Conservation (phyloP, 2,888 invertebrate genomes). For the Cataglyphis altisquamis region DNA sequence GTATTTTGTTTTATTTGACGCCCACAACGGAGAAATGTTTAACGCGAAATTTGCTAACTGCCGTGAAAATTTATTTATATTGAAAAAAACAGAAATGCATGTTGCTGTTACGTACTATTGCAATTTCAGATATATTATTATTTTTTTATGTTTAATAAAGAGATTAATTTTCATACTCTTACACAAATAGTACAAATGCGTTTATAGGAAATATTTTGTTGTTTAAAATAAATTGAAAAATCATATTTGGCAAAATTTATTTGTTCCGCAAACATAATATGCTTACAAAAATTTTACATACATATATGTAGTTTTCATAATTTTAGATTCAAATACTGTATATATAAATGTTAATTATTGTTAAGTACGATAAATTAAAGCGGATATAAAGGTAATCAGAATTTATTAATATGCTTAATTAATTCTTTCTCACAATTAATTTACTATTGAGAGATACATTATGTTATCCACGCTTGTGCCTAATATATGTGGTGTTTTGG, state of each 20-base stretch:
- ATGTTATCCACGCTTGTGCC: background rate
- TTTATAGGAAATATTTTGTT: background rate
- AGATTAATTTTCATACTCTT: background rate
- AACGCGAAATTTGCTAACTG: constrained; percentile 40
- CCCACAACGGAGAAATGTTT: constrained; percentile 38
- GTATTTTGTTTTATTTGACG: constrained; percentile 45
- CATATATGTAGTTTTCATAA: background rate
- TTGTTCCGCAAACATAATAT: background rate
- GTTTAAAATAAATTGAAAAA: constrained; percentile 31
- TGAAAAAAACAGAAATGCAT: background rate
- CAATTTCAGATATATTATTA: background rate
- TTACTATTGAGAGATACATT: background rate
- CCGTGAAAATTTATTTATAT: constrained; percentile 40
- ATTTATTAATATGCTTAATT: constrained; percentile 1
- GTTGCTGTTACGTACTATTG: constrained; percentile 6
- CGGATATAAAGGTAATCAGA: background rate
- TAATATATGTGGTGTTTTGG: background rate
- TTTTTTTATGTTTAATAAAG: constrained; percentile 35
- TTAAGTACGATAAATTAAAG: background rate
- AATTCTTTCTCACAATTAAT: background rate
- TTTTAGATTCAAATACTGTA: background rate
- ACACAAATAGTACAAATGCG: background rate
- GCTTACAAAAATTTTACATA: background rate
- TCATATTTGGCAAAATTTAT: background rate
- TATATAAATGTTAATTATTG: background rate